Percentiles rank a stretch among this genome's conserved stretches.
Evolutionary conservation across 1,140 invertebrate species (phyloP).

Genomic region (Philopotamus ludificatus): DNA sequence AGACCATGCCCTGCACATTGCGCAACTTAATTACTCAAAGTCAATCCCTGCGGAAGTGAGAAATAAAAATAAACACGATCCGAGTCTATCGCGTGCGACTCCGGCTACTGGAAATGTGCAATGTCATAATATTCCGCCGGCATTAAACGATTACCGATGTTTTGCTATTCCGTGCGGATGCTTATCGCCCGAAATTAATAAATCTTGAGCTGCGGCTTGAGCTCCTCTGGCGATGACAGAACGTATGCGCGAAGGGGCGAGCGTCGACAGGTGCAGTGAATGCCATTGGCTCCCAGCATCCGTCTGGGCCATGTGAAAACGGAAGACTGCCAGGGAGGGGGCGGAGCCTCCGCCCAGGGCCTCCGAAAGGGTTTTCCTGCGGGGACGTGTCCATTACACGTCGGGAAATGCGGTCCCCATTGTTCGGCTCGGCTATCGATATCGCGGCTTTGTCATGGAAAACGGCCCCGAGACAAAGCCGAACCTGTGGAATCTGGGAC

Average conservation of each 20-base stretch:
- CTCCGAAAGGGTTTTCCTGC: constrained; percentile 27
- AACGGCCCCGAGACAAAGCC: constrained; percentile 1
- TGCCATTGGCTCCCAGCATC: constrained; percentile 34
- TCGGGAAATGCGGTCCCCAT: constrained; percentile 28
- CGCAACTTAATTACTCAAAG: too few relatives aligned
- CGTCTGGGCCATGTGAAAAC: constrained; percentile 20
- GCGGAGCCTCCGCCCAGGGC: not conserved
- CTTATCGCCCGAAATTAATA: too few relatives aligned
- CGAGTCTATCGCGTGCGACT: too few relatives aligned
- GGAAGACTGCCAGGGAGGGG: constrained; percentile 35
- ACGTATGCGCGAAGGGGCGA: constrained; percentile 12
- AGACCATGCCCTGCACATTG: too few relatives aligned
- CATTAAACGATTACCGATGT: not conserved
- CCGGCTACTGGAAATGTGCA: not conserved
- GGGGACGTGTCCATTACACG: constrained; percentile 29
- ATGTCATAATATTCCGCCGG: not conserved
- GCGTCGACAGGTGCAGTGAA: constrained; percentile 37
- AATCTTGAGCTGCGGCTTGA: not conserved
- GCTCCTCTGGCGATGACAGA: not conserved
- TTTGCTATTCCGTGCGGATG: too few relatives aligned
- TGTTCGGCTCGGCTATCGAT: constrained; percentile 33
- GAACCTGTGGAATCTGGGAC: constrained; percentile 22
- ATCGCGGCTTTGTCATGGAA: constrained; percentile 27
- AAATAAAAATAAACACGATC: too few relatives aligned
- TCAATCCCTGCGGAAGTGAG: too few relatives aligned